phyloP scores from a whole-genome alignment of 2,888 invertebrate species.

The Caenorhabditis angaria region DNA sequence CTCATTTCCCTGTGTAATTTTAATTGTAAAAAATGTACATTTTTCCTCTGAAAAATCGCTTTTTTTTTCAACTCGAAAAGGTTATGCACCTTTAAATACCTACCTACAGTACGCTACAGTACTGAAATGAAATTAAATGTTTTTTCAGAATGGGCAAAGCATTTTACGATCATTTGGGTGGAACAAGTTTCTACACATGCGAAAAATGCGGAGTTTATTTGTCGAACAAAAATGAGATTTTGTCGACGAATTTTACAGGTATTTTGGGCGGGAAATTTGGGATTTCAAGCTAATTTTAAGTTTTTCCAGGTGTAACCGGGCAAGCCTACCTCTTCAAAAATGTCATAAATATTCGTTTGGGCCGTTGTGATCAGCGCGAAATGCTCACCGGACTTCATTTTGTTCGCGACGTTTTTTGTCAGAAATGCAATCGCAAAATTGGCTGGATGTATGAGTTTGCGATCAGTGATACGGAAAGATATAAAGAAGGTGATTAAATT shows the following conservation, averaged over 20 bases:
- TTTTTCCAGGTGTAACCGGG: conserved; percentile 93
- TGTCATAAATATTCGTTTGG: conserved; percentile 90
- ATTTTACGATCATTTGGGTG: conserved; percentile 94
- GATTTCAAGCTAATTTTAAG: neutral
- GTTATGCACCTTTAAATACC: conserved; percentile 7
- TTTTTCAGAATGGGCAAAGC: conserved; percentile 83
- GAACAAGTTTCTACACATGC: conserved; percentile 89
- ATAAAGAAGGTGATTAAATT: conserved; percentile 72
- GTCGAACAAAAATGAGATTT: conserved; percentile 91
- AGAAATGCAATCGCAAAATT: conserved; percentile 20
- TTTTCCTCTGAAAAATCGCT: conserved; percentile 6
- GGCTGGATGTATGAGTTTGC: conserved; percentile 95
- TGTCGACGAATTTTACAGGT: conserved; percentile 73
- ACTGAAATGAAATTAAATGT: neutral
- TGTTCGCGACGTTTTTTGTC: conserved; percentile 34
- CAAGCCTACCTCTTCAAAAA: conserved; percentile 94
- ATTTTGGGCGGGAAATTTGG: no score
- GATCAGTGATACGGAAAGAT: conserved; percentile 91
- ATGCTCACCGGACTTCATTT: conserved; percentile 87
- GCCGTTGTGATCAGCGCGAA: conserved; percentile 83
- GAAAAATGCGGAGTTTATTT: conserved; percentile 93
- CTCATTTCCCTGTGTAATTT: no score
- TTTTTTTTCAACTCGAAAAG: neutral
- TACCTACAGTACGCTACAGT: neutral
- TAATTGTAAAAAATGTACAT: conserved; percentile 19